Percentiles rank a stretch among this genome's conserved stretches.
Evolutionary conservation across 2,888 invertebrate genomes (phyloP).

Genomic region (Merodon equestris): DNA sequence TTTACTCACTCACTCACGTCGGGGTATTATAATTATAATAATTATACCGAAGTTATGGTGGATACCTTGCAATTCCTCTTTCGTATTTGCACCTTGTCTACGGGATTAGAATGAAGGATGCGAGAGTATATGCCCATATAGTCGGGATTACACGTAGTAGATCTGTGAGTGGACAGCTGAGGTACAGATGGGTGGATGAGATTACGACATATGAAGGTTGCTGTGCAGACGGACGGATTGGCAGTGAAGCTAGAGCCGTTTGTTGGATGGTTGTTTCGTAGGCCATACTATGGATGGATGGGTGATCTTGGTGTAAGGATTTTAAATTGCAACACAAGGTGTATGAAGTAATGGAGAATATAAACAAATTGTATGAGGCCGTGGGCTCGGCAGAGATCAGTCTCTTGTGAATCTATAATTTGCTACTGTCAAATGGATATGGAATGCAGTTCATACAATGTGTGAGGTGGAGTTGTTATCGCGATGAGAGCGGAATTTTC

Average conservation of each 20-base stretch:
- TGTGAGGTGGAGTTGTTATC: conserved; percentile 47
- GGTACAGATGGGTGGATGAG: conserved; percentile 55
- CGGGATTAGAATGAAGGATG: conserved; percentile 62
- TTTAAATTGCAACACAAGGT: conserved; percentile 52
- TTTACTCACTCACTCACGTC: conserved; percentile 50
- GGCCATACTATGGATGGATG: conserved; percentile 7
- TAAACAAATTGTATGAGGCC: conserved; percentile 54
- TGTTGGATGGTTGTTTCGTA: no score
- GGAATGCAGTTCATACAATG: conserved; percentile 31
- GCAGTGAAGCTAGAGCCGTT: conserved; percentile 30
- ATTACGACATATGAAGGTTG: conserved; percentile 63
- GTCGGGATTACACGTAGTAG: conserved; percentile 57
- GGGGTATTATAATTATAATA: conserved; percentile 63
- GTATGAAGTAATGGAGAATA: conserved; percentile 63
- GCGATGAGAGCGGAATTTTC: conserved; percentile 27
- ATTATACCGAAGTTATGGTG: conserved; percentile 58
- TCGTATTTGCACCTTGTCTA: conserved; percentile 28
- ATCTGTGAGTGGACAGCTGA: conserved; percentile 66
- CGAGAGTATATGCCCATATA: conserved; percentile 13
- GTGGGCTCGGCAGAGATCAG: conserved; percentile 12
- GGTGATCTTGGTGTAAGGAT: conserved; percentile 38
- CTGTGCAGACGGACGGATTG: conserved; percentile 17
- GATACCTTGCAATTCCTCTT: conserved; percentile 10
- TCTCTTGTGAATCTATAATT: conserved; percentile 56
- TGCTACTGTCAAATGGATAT: conserved; percentile 62